Percentiles rank a stretch among this genome's conserved stretches.
phyloP scores from a whole-genome alignment of 2,888 invertebrate species.

The Physocephala rufipes region DNA sequence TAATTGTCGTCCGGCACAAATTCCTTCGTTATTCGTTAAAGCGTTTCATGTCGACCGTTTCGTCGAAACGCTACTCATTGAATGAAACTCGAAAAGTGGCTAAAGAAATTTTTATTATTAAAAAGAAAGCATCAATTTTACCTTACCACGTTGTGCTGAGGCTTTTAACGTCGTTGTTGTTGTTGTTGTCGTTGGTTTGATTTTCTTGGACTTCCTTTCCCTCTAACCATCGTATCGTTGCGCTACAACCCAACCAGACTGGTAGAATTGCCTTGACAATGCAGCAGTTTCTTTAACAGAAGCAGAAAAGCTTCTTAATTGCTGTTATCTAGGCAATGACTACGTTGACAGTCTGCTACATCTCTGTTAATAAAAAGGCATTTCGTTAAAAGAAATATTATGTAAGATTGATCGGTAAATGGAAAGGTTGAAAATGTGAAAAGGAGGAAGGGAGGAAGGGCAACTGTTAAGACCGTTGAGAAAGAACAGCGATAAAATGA shows the following conservation, averaged over 20 bases:
- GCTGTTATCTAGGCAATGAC: too few species aligned
- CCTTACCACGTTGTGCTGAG: slow-evolving; percentile 42
- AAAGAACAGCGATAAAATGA: too few species aligned
- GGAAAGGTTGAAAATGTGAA: too few species aligned
- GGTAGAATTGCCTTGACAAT: too few species aligned
- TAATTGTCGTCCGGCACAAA: slow-evolving; percentile 9
- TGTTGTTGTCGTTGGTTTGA: neutral
- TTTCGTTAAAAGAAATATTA: too few species aligned
- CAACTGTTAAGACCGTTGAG: too few species aligned
- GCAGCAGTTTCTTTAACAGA: too few species aligned
- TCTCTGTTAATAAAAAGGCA: too few species aligned
- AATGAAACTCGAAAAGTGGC: slow-evolving; percentile 58
- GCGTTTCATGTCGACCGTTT: slow-evolving; percentile 50
- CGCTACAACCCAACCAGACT: neutral
- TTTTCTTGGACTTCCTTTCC: neutral
- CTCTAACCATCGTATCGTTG: neutral
- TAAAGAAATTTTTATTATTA: slow-evolving; percentile 61
- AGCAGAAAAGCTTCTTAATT: too few species aligned
- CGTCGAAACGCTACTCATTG: slow-evolving; percentile 57
- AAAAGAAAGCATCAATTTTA: slow-evolving; percentile 57
- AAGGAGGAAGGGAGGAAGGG: too few species aligned
- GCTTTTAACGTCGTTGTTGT: neutral
- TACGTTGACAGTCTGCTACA: too few species aligned
- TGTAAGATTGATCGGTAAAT: too few species aligned
- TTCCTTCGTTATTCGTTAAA: neutral